A percentile compares a stretch with the other conserved stretches of the same genome.
These are phyloP conservation scores for Amblyraja radiata DNA, from an alignment of 2,797 vertebrate genomes.

Conservation along the genomic window DNA sequence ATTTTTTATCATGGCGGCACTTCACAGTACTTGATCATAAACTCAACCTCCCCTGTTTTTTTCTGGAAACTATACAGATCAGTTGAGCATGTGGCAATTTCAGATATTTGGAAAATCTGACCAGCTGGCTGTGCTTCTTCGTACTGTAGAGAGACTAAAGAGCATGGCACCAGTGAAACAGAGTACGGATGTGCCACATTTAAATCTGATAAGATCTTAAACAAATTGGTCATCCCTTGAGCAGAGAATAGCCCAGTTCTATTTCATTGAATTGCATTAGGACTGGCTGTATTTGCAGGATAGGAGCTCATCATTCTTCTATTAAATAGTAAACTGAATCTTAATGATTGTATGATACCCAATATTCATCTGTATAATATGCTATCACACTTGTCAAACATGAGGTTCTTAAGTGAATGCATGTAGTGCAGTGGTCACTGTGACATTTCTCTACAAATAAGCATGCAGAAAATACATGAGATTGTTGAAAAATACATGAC, in stretches of 20 bases:
- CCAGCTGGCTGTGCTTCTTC: no score
- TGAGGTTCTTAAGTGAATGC: not conserved
- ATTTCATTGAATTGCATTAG: constrained; percentile 60
- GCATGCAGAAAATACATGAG: not conserved
- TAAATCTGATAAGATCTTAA: constrained; percentile 49
- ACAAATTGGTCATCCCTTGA: constrained; percentile 47
- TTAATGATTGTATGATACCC: constrained; percentile 58
- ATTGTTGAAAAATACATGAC: not conserved
- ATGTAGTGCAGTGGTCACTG: not conserved
- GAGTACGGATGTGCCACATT: constrained; percentile 39
- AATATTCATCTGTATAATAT: constrained; percentile 54
- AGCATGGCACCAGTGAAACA: no score
- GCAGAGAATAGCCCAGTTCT: constrained; percentile 62
- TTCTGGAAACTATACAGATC: not conserved
- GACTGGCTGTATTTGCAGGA: constrained; percentile 56
- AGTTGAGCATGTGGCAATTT: constrained; percentile 40
- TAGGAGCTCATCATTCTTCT: constrained; percentile 52
- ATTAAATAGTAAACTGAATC: constrained; percentile 58
- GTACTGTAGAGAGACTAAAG: no score
- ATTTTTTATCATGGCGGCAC: no score
- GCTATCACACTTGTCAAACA: constrained; percentile 41
- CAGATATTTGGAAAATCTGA: constrained; percentile 32
- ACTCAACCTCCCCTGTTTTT: not conserved
- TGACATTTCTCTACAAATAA: constrained; percentile 19
- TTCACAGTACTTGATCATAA: no score